Conservation (phyloP, 2,797 vertebrate genomes). For the Tauraco hartlaubi region DNA sequence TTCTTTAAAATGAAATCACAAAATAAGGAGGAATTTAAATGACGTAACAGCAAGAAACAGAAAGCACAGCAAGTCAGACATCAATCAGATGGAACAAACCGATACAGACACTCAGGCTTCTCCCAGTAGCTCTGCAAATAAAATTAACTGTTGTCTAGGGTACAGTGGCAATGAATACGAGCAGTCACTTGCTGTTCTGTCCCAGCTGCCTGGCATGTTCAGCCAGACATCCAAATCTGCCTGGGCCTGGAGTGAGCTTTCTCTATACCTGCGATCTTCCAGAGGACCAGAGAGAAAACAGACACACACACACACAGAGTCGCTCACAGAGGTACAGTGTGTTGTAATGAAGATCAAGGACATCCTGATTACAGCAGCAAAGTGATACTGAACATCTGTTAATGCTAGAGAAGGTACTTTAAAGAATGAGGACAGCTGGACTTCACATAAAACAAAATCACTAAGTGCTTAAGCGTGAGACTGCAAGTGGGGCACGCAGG, state of each 20-base stretch:
- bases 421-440: constrained; percentile 68
- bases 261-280: not conserved
- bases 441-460: constrained; percentile 1
- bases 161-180: rapidly evolving
- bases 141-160: not conserved
- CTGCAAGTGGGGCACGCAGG: not conserved
- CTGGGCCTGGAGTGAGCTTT: not conserved
- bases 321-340: not conserved
- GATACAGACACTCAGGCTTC: not conserved
- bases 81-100: not conserved
- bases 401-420: constrained; percentile 54
- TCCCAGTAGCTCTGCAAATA: not conserved
- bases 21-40: constrained; percentile 12
- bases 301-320: not conserved
- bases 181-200: not conserved
- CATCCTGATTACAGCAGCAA: constrained; percentile 47
- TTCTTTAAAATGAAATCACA: not conserved
- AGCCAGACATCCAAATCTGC: not conserved
- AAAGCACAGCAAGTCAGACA: not conserved
- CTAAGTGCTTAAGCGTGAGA: constrained; percentile 15
- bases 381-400: constrained; percentile 71
- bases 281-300: not conserved
- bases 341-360: constrained; percentile 64
- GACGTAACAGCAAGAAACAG: not conserved
- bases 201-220: rapidly evolving